Conservation (phyloP, 2,113 vertebrate genomes). For the Willisornis vidua region DNA sequence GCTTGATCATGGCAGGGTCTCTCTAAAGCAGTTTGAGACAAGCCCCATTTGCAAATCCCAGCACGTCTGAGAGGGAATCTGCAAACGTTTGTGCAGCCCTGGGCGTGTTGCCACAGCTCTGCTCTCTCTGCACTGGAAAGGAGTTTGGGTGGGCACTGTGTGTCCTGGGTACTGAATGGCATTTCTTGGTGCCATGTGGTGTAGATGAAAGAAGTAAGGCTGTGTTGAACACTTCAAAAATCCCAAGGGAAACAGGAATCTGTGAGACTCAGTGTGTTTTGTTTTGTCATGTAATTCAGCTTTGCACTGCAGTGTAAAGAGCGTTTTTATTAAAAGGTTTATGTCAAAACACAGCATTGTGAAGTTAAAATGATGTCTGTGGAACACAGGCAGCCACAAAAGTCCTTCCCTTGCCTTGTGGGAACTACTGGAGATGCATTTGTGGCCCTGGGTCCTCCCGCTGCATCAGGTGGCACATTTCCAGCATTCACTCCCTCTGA, state of each 20-base stretch:
- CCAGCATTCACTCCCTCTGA: neutral
- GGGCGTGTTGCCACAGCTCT: constrained; percentile 1
- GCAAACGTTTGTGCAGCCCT: neutral
- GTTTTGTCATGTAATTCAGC: neutral
- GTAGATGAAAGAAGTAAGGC: neutral
- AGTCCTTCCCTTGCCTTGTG: neutral
- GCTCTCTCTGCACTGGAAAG: neutral
- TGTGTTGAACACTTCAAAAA: neutral
- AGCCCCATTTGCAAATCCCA: neutral
- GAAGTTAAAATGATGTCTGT: neutral
- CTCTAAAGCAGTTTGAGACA: neutral
- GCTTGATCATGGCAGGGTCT: neutral
- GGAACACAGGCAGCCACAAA: neutral
- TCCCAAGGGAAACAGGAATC: neutral
- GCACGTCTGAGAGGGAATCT: neutral
- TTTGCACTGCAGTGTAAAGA: neutral
- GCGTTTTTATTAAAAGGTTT: neutral
- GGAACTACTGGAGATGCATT: neutral
- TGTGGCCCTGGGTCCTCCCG: neutral
- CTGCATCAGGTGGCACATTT: neutral
- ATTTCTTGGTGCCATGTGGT: neutral
- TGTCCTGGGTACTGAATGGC: neutral
- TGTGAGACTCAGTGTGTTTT: neutral
- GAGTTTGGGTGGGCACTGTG: neutral
- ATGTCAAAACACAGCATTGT: neutral